Percentiles rank a stretch among this genome's conserved stretches.
phyloP scores from a whole-genome alignment of 2,113 vertebrate genomes.

The Danio rerio region GRCz12tu NC_133186.1:25764001-25764500 shows the following conservation, averaged over 20 bases:
- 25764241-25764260: background rate
- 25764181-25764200: background rate
- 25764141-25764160: background rate
- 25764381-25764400: constrained; percentile 53
- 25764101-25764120: background rate
- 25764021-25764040: too few species aligned
- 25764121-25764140: background rate
- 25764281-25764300: background rate
- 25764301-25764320: background rate
- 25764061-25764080: too few species aligned
- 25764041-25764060: background rate
- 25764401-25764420: constrained; percentile 50
- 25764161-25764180: background rate
- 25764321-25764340: constrained; percentile 4
- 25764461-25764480: constrained; percentile 31
- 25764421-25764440: constrained; percentile 53
- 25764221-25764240: background rate
- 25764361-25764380: constrained; percentile 42
- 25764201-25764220: background rate
- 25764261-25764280: background rate
- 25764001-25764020: too few species aligned
- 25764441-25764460: constrained; percentile 45
- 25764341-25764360: constrained; percentile 47
- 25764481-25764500: background rate
- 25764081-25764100: too few species aligned